A percentile compares a stretch with the other conserved stretches of the same genome.
Conservation (phyloP, 2,888 invertebrate genomes). For the Drosophila lacicola region DNA sequence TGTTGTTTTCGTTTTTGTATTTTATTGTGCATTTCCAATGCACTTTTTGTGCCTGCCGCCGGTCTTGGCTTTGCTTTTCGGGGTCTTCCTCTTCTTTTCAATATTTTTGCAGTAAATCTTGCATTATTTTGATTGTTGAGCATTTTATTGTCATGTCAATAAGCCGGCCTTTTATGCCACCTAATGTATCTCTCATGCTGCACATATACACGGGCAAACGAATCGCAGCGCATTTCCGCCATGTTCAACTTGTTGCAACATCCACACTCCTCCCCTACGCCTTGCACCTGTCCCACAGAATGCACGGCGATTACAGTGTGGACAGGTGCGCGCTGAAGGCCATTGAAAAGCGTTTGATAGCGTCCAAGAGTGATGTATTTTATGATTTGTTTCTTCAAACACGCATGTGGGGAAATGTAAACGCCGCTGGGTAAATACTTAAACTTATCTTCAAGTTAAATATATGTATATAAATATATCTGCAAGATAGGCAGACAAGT, state of each 20-base stretch:
- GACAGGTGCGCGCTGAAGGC: slow-evolving; percentile 69
- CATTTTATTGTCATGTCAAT: slow-evolving; percentile 71
- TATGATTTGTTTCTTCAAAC: slow-evolving; percentile 59
- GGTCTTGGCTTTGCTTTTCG: slow-evolving; percentile 2
- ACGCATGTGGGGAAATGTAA: slow-evolving; percentile 35
- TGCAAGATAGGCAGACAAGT: slow-evolving; percentile 1
- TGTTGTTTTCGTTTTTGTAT: slow-evolving; percentile 47
- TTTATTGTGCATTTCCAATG: slow-evolving; percentile 64
- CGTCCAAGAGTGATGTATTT: slow-evolving; percentile 54
- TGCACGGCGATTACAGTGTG: slow-evolving; percentile 33
- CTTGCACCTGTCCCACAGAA: slow-evolving; percentile 2
- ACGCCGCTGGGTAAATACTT: slow-evolving; percentile 26
- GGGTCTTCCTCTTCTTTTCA: slow-evolving; percentile 13
- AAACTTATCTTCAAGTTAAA: slow-evolving; percentile 33
- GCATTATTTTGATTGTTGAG: slow-evolving; percentile 70
- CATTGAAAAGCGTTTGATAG: slow-evolving; percentile 62
- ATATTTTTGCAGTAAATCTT: slow-evolving; percentile 49
- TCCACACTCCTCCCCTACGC: not conserved
- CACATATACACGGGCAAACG: not conserved
- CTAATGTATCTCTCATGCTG: slow-evolving; percentile 26
- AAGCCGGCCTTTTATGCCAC: slow-evolving; percentile 53
- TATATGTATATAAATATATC: slow-evolving; percentile 18
- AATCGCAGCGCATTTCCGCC: slow-evolving; percentile 54
- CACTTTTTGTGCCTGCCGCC: slow-evolving; percentile 19
- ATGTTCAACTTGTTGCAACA: slow-evolving; percentile 34